Percentiles rank a stretch among this genome's conserved stretches.
Evolutionary conservation across 2,113 vertebrate genomes (phyloP).

Genomic region (Reinhardtius hippoglossoides): DNA sequence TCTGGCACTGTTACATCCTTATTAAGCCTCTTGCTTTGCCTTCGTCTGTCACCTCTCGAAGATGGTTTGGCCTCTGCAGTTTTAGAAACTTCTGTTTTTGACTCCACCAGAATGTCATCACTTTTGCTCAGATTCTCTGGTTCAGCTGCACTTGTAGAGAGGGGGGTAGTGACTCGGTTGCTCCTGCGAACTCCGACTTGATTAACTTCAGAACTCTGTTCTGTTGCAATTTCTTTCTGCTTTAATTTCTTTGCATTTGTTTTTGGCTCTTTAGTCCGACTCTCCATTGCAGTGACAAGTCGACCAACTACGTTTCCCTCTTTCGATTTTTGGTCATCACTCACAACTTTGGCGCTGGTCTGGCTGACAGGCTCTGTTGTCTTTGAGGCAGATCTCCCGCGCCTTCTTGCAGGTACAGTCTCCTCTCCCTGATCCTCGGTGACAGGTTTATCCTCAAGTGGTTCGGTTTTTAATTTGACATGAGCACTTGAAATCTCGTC

Average conservation of each 20-base stretch:
- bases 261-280: slow-evolving; percentile 63
- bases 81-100: slow-evolving; percentile 63
- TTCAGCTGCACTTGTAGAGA: slow-evolving; percentile 56
- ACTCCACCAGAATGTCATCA: slow-evolving; percentile 48
- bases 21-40: slow-evolving; percentile 76
- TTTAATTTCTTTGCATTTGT: slow-evolving; percentile 64
- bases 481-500: slow-evolving; percentile 84
- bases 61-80: slow-evolving; percentile 56
- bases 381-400: slow-evolving; percentile 80
- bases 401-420: slow-evolving; percentile 65
- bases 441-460: slow-evolving; percentile 53
- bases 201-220: slow-evolving; percentile 58
- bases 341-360: slow-evolving; percentile 62
- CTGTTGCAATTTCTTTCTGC: slow-evolving; percentile 47
- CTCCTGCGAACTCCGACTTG: slow-evolving; percentile 73
- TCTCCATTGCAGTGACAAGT: slow-evolving; percentile 52
- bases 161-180: slow-evolving; percentile 58
- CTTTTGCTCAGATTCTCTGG: slow-evolving; percentile 55
- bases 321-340: slow-evolving; percentile 75
- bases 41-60: slow-evolving; percentile 59
- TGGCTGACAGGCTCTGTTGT: slow-evolving; percentile 50
- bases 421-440: slow-evolving; percentile 61
- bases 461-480: slow-evolving; percentile 85
- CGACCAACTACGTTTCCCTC: slow-evolving; percentile 44
- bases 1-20: slow-evolving; percentile 66